Evolutionary conservation across 2,797 vertebrate genomes (phyloP), one percentile per base, ranked within the genome.

Genomic region (Lacerta viridis): DNA sequence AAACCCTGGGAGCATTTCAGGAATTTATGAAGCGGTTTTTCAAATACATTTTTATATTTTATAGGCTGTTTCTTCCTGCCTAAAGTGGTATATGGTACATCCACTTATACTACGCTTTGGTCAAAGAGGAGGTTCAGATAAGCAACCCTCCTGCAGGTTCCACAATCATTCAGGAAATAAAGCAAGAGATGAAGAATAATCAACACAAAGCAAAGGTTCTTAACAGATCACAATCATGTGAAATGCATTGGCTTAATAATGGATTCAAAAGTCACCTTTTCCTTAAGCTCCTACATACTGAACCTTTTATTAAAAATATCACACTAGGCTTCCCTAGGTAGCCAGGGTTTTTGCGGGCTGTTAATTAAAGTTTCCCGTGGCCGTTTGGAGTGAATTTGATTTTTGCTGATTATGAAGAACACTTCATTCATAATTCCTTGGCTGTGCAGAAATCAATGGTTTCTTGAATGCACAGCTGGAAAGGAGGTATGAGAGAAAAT

Each of bases 1-100:
- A n/a, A 80, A n/a, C 89, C n/a, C 72, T 90, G 81, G 88, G 91
- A 89, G 74, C 93, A 90, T 83, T 91, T 90, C 88, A 25, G 72
- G 91, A 43, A 29, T 80, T 77, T 87, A 29, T 92, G 81, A 75
- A 13, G 87, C 87, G 84, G 80, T 89, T 95, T 39, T 18, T 2
- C 17, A 64, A 64, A 64, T 18, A 23, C 29, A 79, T 68, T 78
- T n/a, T 41, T 64, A 8, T 39, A 69, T 39, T 69, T 33, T 50
- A 46, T 20, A 36, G 7, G 50, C n/a, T 50, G 18, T 18, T 69
- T 36, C 18, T 86, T 39, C 64, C 50, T 43, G 41, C 18, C 23
- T 68, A 86, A 66, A 41, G 59, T 64, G 18, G 15, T 46, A 11
- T 43, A 29, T 8, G 46, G 43, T n/a, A 46, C 17, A 83, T 43